Percentiles rank a stretch among this genome's conserved stretches.
These are phyloP conservation scores for Creontiades dilutus DNA, from an alignment of 2,888 invertebrate genomes.

Conservation along the genomic window DNA sequence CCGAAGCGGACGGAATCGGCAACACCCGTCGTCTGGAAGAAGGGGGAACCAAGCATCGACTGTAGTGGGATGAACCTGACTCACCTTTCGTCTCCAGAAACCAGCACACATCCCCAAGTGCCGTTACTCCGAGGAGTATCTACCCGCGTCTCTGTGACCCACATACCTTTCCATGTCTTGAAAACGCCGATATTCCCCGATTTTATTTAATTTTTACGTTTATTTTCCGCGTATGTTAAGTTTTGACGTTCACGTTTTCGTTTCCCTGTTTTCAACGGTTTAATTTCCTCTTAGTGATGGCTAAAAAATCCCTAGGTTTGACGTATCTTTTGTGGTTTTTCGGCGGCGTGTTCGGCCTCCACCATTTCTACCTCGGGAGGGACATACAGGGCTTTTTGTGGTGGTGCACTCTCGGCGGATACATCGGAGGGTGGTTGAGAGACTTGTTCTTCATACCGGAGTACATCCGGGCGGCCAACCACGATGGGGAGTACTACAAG, in stretches of 20 bases:
- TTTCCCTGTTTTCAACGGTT: neutral
- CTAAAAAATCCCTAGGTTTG: slow-evolving; percentile 78
- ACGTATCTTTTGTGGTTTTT: slow-evolving; percentile 93
- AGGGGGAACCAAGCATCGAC: slow-evolving; percentile 2
- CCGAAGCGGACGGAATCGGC: neutral
- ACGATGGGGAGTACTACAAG: slow-evolving; percentile 84
- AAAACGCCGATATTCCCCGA: neutral
- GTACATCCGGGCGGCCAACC: slow-evolving; percentile 91
- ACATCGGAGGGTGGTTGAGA: slow-evolving; percentile 91
- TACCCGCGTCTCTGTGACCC: slow-evolving; percentile 21
- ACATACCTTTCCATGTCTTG: slow-evolving; percentile 12
- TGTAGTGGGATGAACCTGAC: slow-evolving; percentile 42
- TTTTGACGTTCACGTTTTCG: neutral
- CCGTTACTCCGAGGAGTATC: slow-evolving; percentile 31
- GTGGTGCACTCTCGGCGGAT: slow-evolving; percentile 93
- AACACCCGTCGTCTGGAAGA: neutral
- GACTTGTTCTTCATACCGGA: slow-evolving; percentile 91
- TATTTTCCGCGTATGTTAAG: neutral
- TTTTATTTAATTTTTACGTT: neutral
- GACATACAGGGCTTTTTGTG: slow-evolving; percentile 94
- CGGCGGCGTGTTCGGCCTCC: slow-evolving; percentile 92
- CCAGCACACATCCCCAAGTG: slow-evolving; percentile 51
- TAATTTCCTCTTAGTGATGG: slow-evolving; percentile 35
- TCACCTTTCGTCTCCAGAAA: slow-evolving; percentile 38
- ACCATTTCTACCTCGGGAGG: slow-evolving; percentile 93